A percentile compares a stretch with the other conserved stretches of the same genome.
Evolutionary conservation across 2,797 vertebrate species (phyloP).

Genomic region (Premnoplex brunnescens): DNA sequence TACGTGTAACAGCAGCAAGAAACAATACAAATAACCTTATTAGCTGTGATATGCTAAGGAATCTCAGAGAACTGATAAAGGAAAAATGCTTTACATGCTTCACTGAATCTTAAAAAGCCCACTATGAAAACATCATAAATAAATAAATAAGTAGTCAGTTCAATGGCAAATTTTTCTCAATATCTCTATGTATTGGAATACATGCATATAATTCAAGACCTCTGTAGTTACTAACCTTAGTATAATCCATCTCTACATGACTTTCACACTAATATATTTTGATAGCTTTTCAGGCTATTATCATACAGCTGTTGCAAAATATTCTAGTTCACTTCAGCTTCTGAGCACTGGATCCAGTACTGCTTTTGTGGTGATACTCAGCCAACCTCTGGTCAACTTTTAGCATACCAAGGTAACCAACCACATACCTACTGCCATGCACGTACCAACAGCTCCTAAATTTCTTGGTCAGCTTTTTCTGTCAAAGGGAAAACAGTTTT

Average conservation of each 20-base stretch:
- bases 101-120: neutral
- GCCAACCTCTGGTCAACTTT: neutral
- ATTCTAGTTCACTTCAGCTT: neutral
- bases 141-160: neutral
- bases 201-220: neutral
- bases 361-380: neutral
- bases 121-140: neutral
- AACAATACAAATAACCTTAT: neutral
- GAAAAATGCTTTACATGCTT: neutral
- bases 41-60: neutral
- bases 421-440: neutral
- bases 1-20: accelerated
- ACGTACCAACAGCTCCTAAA: neutral
- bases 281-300: neutral
- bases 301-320: neutral
- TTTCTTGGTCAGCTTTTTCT: neutral
- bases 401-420: neutral
- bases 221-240: neutral
- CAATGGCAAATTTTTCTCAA: neutral
- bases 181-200: neutral
- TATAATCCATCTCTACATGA: neutral
- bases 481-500: neutral
- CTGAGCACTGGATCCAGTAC: neutral
- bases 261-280: neutral
- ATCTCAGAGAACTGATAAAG: neutral